Evolutionary conservation across 2,113 vertebrate genomes (phyloP).

Genomic region (Dipodomys stephensi): DNA sequence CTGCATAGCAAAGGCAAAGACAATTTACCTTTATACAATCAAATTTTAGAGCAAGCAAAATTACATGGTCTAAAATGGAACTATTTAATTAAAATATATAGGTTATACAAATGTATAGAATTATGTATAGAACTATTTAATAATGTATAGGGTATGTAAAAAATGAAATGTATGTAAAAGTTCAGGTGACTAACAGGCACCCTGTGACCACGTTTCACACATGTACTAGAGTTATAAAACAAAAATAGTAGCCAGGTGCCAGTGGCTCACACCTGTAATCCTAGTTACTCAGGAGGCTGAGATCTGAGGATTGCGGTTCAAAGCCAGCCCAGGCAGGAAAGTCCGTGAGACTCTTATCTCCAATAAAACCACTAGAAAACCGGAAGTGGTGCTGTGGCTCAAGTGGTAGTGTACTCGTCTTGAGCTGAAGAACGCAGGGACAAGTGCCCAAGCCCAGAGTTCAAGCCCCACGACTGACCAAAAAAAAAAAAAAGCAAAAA

Average conservation of each 20-base stretch:
- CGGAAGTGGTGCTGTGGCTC: no score
- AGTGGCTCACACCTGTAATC: no score
- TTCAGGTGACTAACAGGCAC: not conserved
- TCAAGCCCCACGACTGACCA: not conserved
- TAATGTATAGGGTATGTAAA: not conserved
- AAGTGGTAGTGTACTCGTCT: no score
- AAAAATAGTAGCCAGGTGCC: conserved; percentile 1
- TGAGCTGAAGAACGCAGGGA: no score
- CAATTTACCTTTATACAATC: not conserved
- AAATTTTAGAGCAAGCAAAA: conserved; percentile 22
- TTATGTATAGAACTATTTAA: no score
- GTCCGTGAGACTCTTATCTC: no score
- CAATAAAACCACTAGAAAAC: no score
- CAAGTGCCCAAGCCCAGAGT: no score
- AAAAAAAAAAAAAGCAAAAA: conserved; percentile 17
- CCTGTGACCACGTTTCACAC: not conserved
- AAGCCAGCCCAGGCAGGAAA: no score
- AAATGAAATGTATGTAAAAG: not conserved
- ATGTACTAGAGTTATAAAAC: not conserved
- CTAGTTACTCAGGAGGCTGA: no score
- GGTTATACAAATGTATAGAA: not conserved
- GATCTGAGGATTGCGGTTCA: no score
- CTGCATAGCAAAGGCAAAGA: not conserved
- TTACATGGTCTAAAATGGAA: conserved; percentile 4
- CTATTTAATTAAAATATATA: not conserved